Base-by-base conservation (phyloP, 2,113 vertebrate species). In the Cricetomys ansorgei region DNA sequence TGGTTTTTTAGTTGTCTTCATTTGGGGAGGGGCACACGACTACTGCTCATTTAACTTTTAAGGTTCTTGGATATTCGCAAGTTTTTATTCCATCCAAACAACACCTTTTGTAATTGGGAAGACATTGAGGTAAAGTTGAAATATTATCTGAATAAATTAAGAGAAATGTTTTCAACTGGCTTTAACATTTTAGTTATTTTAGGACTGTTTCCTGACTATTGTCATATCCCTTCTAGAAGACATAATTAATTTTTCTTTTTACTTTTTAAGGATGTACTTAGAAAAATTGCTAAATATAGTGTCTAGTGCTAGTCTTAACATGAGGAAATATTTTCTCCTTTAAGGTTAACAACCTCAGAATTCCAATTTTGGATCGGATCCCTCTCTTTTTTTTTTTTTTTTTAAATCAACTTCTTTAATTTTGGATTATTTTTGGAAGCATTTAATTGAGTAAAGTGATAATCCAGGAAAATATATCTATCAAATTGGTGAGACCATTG, bases 271-370 rank as follows among this genome's bases (percentile, higher is more conserved):
- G 93, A 96, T 98, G 93, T 97, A 45, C 80, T 96, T 97, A 97
- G 89, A 98, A 65, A 95, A 94, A 55, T 95, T 97, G 88, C 97
- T 98, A 98, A 98, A 97, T 98, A 96, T 96, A 98, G 91, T 98
- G 48, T 92, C 96, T 95, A 97, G 97, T 98, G 95, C 97, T 98
- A 90, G 89, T 98, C 96, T 97, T 98, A 97, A 98, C 84, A 94
- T 97, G 97, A 92, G 97, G 89, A 95, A 93, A 91, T 94, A 94
- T 97, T 98, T 90, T 65, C 21, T 98, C 97, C 97, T 31, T 98
- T 98, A 97, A 98, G 96, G 97, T 96, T 94, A 59, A 75, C 43
- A 96, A 97, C 96, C 97, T 98, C 93, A 45, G 1, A 95, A 94
- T 98, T 98, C 93, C 97, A 98, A 25, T 94, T 98, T 96, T 95